phyloP scores from a whole-genome alignment of 2,797 vertebrate species.

The Bothrops alternatus region DNA sequence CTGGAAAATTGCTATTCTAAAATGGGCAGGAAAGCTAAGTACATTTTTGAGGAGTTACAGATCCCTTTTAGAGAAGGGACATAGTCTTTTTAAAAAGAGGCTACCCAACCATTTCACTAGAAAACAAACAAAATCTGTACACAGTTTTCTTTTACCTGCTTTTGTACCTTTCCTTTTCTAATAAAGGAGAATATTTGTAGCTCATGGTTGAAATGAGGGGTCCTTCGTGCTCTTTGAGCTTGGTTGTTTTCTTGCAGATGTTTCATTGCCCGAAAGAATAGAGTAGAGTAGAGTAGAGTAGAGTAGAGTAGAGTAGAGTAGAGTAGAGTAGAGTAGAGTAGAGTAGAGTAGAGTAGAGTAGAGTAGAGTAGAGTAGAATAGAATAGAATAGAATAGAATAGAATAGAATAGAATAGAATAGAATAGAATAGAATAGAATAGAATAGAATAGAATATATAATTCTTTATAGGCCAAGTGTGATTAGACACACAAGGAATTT shows the following conservation, averaged over 20 bases:
- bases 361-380: no score
- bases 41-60: background rate
- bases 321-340: no score
- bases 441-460: no score
- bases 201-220: background rate
- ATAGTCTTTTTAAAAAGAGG: background rate
- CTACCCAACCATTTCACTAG: background rate
- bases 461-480: no score
- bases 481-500: no score
- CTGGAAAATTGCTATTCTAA: background rate
- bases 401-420: no score
- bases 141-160: background rate
- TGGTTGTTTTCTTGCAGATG: background rate
- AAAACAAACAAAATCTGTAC: background rate
- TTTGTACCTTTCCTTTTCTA: background rate
- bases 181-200: background rate
- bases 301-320: no score
- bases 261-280: background rate
- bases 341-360: no score
- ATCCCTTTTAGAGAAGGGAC: background rate
- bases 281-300: no score
- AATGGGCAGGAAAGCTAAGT: background rate
- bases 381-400: no score
- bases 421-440: no score
- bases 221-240: background rate